These are phyloP conservation scores for Plebejus melissa DNA, from an alignment of 2,888 invertebrate genomes.

Conservation along the genomic window DNA sequence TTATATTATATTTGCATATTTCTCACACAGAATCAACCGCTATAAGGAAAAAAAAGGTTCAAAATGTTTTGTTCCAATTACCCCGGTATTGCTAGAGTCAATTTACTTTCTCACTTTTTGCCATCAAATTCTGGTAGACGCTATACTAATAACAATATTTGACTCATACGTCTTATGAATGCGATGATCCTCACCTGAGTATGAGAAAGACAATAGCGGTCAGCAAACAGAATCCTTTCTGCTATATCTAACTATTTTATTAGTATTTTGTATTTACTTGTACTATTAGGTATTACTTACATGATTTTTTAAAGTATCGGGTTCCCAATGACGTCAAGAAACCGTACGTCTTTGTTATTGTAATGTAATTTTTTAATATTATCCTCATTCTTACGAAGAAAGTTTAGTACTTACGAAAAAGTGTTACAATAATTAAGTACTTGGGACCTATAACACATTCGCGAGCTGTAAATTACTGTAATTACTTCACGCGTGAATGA, in stretches of 20 bases:
- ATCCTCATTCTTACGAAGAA: conserved; percentile 15
- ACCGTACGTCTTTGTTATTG: background rate
- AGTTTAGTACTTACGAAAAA: conserved; percentile 5
- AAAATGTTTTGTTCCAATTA: too few relatives aligned
- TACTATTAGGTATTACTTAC: too few relatives aligned
- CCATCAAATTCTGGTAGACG: too few relatives aligned
- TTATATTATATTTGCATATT: too few relatives aligned
- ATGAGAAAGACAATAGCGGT: too few relatives aligned
- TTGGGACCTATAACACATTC: conserved; percentile 9
- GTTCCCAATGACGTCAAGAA: background rate
- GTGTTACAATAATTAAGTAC: conserved; percentile 19
- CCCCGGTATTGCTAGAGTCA: too few relatives aligned
- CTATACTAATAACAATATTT: background rate
- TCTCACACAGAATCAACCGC: too few relatives aligned
- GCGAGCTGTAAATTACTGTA: conserved; percentile 11
- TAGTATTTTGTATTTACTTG: too few relatives aligned
- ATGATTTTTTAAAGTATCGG: background rate
- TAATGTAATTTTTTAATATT: background rate
- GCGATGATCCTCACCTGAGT: background rate
- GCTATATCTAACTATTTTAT: too few relatives aligned
- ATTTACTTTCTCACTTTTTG: too few relatives aligned
- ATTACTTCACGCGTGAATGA: conserved; percentile 18
- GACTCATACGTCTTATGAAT: background rate
- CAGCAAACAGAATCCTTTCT: too few relatives aligned
- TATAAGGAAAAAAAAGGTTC: too few relatives aligned